Conservation (phyloP, 2,797 vertebrate species). For the Tympanoctomys barrerae region DNA sequence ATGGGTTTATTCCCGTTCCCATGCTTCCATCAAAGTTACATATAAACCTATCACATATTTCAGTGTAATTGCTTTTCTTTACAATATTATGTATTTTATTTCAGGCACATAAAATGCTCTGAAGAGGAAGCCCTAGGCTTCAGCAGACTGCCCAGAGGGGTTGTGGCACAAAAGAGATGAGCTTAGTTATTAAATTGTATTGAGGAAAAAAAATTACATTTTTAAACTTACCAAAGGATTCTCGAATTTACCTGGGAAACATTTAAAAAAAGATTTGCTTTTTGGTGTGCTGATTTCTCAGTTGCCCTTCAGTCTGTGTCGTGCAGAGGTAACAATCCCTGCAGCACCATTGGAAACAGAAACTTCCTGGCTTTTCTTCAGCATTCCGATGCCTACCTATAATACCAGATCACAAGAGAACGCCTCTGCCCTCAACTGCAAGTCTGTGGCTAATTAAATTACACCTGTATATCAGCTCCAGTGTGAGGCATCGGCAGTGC, state of each 20-base stretch:
- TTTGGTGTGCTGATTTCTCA: slow-evolving; percentile 46
- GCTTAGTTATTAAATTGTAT: neutral
- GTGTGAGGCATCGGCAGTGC: neutral
- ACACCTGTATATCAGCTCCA: neutral
- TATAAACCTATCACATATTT: slow-evolving; percentile 35
- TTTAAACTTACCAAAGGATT: slow-evolving; percentile 48
- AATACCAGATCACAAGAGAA: neutral
- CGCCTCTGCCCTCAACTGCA: neutral
- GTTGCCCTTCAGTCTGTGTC: neutral
- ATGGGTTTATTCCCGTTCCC: slow-evolving; percentile 1
- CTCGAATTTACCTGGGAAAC: slow-evolving; percentile 35
- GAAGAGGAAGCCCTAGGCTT: neutral
- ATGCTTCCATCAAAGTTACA: neutral
- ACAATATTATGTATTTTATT: slow-evolving; percentile 43
- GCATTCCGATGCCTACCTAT: accelerated
- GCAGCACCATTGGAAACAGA: neutral
- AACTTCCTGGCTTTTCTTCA: neutral
- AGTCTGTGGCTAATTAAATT: neutral
- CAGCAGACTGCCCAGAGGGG: neutral
- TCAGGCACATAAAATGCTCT: slow-evolving; percentile 21
- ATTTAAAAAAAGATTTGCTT: neutral
- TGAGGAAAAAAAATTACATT: neutral
- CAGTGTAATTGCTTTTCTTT: slow-evolving; percentile 54
- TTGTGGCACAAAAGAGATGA: slow-evolving; percentile 1
- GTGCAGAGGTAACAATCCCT: neutral